Base-by-base conservation (phyloP, 2,113 vertebrate species). In the Oxyruncus cristatus region DNA sequence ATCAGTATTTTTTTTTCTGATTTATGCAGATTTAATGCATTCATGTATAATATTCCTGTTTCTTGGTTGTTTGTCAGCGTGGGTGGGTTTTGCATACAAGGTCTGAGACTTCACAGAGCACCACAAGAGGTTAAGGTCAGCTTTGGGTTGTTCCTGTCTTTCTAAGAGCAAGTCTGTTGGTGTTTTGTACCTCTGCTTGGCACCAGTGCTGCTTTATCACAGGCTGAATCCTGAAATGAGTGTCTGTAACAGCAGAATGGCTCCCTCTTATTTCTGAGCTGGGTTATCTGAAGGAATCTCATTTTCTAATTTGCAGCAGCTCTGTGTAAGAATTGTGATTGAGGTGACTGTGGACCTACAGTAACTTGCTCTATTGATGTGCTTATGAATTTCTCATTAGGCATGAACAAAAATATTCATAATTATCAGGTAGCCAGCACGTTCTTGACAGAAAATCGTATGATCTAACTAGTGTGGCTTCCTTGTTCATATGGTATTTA, bases 41-140 rank as follows among this genome's bases (percentile, higher is more conserved):
- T 27, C 14, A 1, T 15, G 11, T 26, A 41, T 15, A 15, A 62
- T 0, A 5, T 1, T 0, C 20, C 10, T 52, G 41, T 33, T 52
- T 26, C 52, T 32, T 32, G 39, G 7, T 16, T 17, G 23, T 4
- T 66, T 68, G 13, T 37, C 42, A 9, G 55, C 6, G 59, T 22
- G 14, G 14, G 3, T 23, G 39, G 42, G 52, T n/a, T 70, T 24
- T 19, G 32, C 28, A 1, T 2, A 0, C n/a, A n/a, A 72, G 44
- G 39, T 58, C 44, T 24, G 23, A 49, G 47, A 23, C 47, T 92
- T 53, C 41, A 2, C 0, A 4, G 32, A 5, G 26, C 39, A 5
- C 14, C n/a, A n/a, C n/a, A 30, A 78, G 61, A 44, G 77, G 72
- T 93, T 90, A 70, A 41, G 12, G 56, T 26, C 62, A 50, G 4